A percentile compares a stretch with the other conserved stretches of the same genome.
Conservation (phyloP, 2,888 invertebrate genomes). For the Pristionchus japonicus region DNA sequence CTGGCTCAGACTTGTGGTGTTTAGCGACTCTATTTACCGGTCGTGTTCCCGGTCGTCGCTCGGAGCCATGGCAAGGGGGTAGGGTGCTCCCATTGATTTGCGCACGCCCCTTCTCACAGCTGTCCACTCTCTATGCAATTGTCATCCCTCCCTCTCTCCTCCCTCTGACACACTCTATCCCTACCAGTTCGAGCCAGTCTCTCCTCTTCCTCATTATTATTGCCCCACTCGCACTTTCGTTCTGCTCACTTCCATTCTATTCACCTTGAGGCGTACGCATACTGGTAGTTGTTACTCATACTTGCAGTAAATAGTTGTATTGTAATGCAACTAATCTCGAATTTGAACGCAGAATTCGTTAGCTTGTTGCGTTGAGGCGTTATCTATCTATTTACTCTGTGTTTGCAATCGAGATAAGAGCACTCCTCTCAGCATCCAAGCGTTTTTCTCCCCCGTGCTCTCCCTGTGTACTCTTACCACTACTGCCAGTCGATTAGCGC, state of each 20-base stretch:
- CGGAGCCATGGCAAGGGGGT: conserved; percentile 38
- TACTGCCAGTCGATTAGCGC: conserved; percentile 26
- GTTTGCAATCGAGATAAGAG: conserved; percentile 39
- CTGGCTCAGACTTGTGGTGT: too few relatives aligned
- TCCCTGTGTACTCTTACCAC: not conserved
- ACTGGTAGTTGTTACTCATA: not conserved
- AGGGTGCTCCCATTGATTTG: conserved; percentile 41
- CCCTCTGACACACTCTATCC: conserved; percentile 11
- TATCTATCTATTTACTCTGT: conserved; percentile 34
- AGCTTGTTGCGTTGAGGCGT: not conserved
- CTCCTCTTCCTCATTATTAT: conserved; percentile 19
- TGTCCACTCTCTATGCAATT: conserved; percentile 44
- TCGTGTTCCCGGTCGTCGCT: not conserved
- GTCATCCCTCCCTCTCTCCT: conserved; percentile 28
- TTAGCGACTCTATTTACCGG: conserved; percentile 33
- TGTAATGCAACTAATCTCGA: not conserved
- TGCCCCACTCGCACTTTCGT: not conserved
- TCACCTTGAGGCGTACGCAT: not conserved
- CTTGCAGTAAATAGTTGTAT: too few relatives aligned
- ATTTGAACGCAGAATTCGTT: not conserved
- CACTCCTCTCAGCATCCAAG: not conserved
- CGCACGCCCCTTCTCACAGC: conserved; percentile 41
- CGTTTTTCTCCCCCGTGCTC: too few relatives aligned
- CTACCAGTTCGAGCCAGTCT: conserved; percentile 32
- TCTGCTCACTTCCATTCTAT: not conserved